Evolutionary conservation across 2,113 vertebrate genomes (phyloP).

Genomic region (Upupa epops): DNA sequence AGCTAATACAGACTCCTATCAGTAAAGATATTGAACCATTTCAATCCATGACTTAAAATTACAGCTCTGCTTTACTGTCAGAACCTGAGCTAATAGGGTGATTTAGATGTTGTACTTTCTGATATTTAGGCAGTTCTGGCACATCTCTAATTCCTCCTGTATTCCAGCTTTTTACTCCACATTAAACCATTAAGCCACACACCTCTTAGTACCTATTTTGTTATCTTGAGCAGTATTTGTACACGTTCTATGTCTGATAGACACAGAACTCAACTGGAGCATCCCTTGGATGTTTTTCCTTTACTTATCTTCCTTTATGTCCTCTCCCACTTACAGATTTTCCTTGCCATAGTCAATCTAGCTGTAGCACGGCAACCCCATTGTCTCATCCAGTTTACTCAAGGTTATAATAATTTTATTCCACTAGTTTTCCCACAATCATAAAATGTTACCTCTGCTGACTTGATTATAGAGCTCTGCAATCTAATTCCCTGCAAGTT

Average conservation of each 20-base stretch:
- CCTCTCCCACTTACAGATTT: neutral
- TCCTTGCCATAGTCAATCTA: neutral
- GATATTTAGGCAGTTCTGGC: neutral
- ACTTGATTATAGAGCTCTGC: neutral
- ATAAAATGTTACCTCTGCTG: neutral
- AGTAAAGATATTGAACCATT: neutral
- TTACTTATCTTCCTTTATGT: neutral
- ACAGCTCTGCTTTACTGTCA: neutral
- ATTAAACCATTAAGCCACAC: neutral
- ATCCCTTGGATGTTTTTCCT: neutral
- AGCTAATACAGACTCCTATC: neutral
- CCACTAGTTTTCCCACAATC: neutral
- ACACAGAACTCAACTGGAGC: neutral
- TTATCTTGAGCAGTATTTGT: neutral
- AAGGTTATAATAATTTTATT: neutral
- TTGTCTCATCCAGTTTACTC: neutral
- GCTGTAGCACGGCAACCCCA: neutral
- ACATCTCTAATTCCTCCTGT: neutral
- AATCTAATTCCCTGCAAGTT: neutral
- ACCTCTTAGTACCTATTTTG: neutral
- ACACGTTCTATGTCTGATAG: neutral
- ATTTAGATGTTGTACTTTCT: neutral
- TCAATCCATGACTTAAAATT: neutral
- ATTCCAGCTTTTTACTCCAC: neutral
- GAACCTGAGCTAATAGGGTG: neutral